These are phyloP conservation scores for Brachyhypopomus gauderio DNA, from an alignment of 2,113 vertebrate genomes.

Conservation along the genomic window DNA sequence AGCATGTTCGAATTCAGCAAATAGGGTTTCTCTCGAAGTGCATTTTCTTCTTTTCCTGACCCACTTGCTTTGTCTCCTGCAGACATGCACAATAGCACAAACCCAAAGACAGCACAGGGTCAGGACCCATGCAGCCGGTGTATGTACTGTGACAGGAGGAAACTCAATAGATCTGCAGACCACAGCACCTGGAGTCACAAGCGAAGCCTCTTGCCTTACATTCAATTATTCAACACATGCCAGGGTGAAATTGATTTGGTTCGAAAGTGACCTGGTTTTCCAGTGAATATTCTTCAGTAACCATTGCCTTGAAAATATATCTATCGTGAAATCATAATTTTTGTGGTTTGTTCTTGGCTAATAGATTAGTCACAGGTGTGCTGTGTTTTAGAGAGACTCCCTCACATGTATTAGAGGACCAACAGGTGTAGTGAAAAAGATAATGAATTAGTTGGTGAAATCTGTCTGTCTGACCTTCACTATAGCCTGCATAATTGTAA, in stretches of 20 bases:
- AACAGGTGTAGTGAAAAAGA: slow-evolving; percentile 29
- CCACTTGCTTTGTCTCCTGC: not conserved
- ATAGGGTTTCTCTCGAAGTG: too few relatives aligned
- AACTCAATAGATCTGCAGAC: slow-evolving; percentile 36
- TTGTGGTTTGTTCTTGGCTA: not conserved
- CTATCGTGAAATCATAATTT: not conserved
- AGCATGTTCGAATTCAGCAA: too few relatives aligned
- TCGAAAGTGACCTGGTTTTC: not conserved
- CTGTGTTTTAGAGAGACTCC: not conserved
- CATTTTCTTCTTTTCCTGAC: too few relatives aligned
- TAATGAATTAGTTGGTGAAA: not conserved
- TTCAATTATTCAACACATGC: slow-evolving; percentile 46
- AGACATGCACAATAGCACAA: not conserved
- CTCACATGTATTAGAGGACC: not conserved
- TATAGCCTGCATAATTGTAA: slow-evolving; percentile 18
- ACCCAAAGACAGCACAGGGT: slow-evolving; percentile 5
- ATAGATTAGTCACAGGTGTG: not conserved
- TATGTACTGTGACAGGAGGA: slow-evolving; percentile 30
- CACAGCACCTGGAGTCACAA: slow-evolving; percentile 7
- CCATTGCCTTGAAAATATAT: not conserved
- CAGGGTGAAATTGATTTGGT: not conserved
- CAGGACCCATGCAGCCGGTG: slow-evolving; percentile 1
- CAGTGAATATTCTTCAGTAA: not conserved
- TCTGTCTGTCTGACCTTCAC: slow-evolving; percentile 9
- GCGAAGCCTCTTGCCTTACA: slow-evolving; percentile 28